phyloP scores from a whole-genome alignment of 1,140 invertebrate genomes.

The Amyelois transitella region DNA sequence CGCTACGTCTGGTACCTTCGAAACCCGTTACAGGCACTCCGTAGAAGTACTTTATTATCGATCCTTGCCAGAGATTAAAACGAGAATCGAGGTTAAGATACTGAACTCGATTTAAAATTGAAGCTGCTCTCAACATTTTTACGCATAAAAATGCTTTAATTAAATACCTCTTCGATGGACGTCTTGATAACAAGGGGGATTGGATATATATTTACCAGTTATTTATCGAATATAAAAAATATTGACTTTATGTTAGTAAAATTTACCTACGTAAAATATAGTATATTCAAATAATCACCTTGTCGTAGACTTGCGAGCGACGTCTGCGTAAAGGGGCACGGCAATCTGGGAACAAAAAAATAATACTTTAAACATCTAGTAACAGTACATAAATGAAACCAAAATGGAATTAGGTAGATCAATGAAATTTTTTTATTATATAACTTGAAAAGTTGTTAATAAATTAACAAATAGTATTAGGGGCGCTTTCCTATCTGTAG shows the following conservation, averaged over 20 bases:
- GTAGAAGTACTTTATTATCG: background rate
- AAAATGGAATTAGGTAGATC: too few relatives aligned
- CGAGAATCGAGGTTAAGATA: conserved; percentile 1
- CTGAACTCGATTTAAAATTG: background rate
- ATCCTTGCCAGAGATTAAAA: conserved; percentile 3
- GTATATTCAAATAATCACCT: conserved; percentile 56
- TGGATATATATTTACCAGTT: background rate
- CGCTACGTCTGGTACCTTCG: background rate
- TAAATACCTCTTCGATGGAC: background rate
- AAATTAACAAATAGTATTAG: too few relatives aligned
- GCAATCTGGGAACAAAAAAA: conserved; percentile 55
- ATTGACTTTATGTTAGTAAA: conserved; percentile 10
- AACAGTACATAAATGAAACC: too few relatives aligned
- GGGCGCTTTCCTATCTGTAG: too few relatives aligned
- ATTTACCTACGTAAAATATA: background rate
- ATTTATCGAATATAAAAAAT: background rate
- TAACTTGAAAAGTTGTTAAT: too few relatives aligned
- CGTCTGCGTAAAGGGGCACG: conserved; percentile 71
- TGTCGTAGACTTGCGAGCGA: conserved; percentile 74
- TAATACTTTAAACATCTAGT: background rate
- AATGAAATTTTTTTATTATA: too few relatives aligned
- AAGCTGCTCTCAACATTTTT: background rate
- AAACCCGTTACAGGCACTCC: background rate
- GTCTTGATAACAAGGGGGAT: background rate
- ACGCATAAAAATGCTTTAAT: background rate